Percentiles rank a stretch among this genome's conserved stretches.
Conservation (phyloP, 30 jellyfish, hydroid and myxozoan genomes). For the Haliclystus octoradiatus region DNA sequence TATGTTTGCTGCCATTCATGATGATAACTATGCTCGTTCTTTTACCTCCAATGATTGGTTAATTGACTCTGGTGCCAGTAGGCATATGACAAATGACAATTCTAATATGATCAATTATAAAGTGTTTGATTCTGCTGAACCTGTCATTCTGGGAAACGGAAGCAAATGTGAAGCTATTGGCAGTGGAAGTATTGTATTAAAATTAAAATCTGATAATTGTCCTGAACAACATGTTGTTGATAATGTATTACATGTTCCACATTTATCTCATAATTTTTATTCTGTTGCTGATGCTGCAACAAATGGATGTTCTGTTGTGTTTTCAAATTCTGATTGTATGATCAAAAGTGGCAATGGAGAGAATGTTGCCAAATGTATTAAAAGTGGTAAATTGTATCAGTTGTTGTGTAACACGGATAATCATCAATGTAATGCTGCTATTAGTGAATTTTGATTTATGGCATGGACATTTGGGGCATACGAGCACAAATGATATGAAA, state of each 20-base stretch:
- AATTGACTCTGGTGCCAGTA: no score
- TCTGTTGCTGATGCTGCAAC: conserved; percentile 35
- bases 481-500: no score
- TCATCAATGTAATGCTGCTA: no score
- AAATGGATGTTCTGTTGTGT: no score
- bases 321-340: background rate
- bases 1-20: no score
- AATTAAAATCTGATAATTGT: background rate
- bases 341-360: background rate
- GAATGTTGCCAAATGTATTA: background rate
- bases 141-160: conserved; percentile 28
- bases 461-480: no score
- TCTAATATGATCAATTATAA: conserved; percentile 8
- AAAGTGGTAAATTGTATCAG: background rate
- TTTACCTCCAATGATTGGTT: conserved; percentile 17
- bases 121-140: conserved; percentile 12
- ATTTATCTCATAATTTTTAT: conserved; percentile 6
- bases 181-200: conserved; percentile 5
- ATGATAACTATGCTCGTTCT: background rate
- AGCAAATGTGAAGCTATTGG: conserved; percentile 19
- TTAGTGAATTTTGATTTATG: no score
- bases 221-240: conserved; percentile 5
- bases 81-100: no score
- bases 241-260: conserved; percentile 16
- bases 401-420: no score